phyloP scores from a whole-genome alignment of 2,113 vertebrate species.

The Phylloscopus whistleri region DNA sequence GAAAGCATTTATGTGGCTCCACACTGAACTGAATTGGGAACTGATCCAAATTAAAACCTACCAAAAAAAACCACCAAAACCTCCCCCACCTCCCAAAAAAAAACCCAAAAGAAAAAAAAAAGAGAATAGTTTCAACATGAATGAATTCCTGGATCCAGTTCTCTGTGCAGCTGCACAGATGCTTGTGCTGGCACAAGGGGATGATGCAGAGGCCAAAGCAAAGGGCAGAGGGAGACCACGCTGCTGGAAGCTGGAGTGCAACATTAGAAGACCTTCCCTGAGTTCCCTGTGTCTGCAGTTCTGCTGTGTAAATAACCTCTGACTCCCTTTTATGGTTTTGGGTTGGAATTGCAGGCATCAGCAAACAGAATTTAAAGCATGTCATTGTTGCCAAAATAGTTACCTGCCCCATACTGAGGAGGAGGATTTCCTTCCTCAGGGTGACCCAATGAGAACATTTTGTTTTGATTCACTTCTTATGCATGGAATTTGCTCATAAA shows the following conservation, averaged over 20 bases:
- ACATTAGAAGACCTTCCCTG: neutral
- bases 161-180: constrained; percentile 33
- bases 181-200: constrained; percentile 46
- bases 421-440: neutral
- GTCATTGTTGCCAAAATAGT: neutral
- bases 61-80: no score
- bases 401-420: neutral
- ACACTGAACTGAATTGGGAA: neutral
- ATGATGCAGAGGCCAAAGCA: constrained; percentile 29
- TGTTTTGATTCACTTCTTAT: neutral
- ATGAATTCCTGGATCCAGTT: constrained; percentile 35
- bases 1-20: neutral
- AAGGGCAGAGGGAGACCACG: constrained; percentile 20
- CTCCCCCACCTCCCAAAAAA: no score
- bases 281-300: neutral
- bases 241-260: neutral
- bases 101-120: neutral
- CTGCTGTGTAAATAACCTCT: neutral
- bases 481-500: neutral
- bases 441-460: neutral
- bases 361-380: neutral
- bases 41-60: no score
- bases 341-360: neutral
- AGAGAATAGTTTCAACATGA: neutral
- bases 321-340: neutral